Evolutionary conservation across 2,113 vertebrate genomes (phyloP).

Genomic region (Dendrocopos noguchii): DNA sequence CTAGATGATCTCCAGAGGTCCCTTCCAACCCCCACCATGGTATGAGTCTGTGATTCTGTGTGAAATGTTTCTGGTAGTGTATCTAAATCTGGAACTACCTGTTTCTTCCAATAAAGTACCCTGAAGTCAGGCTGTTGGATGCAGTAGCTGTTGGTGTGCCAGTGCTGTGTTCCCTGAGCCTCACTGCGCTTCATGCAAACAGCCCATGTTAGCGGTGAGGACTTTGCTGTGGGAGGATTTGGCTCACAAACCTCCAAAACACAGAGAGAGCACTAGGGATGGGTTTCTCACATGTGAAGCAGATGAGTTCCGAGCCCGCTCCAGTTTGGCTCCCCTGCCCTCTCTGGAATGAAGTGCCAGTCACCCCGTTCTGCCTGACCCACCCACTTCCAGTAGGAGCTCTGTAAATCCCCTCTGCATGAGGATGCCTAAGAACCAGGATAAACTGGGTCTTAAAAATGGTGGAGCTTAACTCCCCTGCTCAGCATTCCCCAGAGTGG

Average conservation of each 20-base stretch:
- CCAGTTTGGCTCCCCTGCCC: neutral
- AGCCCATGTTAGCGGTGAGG: neutral
- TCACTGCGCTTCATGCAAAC: neutral
- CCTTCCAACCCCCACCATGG: too few species aligned
- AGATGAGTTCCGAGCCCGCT: neutral
- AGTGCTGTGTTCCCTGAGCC: neutral
- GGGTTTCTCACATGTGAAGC: neutral
- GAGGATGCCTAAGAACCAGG: neutral
- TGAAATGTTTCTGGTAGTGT: neutral
- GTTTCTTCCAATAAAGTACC: neutral
- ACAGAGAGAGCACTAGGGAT: neutral
- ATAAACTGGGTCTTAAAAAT: neutral
- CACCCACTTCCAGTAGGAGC: neutral
- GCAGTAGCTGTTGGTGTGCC: neutral
- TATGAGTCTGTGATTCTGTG: too few species aligned
- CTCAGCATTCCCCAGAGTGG: accelerated
- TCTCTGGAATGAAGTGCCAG: neutral
- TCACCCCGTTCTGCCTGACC: accelerated
- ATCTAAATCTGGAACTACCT: neutral
- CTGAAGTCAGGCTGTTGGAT: neutral
- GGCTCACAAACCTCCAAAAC: neutral
- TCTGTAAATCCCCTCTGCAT: neutral
- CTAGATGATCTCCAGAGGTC: too few species aligned
- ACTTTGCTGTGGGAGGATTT: neutral
- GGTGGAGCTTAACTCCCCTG: neutral